phyloP scores from a whole-genome alignment of 2,113 vertebrate genomes.

The Megalops atlanticus region DNA sequence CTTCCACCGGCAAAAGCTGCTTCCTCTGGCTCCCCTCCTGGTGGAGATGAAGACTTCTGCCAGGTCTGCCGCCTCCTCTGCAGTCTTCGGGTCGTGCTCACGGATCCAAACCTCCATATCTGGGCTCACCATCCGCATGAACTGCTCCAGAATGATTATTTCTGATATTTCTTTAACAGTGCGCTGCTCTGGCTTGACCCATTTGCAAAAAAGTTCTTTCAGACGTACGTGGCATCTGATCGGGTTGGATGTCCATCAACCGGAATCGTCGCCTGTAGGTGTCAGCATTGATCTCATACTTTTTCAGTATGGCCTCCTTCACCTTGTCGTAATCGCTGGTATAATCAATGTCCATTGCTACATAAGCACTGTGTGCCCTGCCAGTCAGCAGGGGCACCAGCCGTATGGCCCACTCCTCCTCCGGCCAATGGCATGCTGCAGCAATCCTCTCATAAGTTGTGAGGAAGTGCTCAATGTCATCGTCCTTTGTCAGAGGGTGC shows the following conservation, averaged over 20 bases:
- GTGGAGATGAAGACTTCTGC: not conserved
- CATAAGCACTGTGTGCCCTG: not conserved
- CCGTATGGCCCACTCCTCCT: not conserved
- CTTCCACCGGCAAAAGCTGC: too few relatives aligned
- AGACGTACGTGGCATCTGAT: not conserved
- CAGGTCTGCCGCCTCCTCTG: not conserved
- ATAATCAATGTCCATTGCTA: too few relatives aligned
- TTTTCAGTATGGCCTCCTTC: too few relatives aligned
- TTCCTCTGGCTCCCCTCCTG: not conserved
- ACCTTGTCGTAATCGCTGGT: too few relatives aligned
- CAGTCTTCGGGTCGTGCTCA: conserved; percentile 11
- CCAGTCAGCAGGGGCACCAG: conserved; percentile 17
- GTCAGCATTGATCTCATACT: too few relatives aligned
- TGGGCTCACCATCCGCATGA: not conserved
- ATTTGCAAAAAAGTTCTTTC: not conserved
- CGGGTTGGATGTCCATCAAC: not conserved
- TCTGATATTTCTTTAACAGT: not conserved
- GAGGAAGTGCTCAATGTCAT: too few relatives aligned
- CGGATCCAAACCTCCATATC: conserved; percentile 7
- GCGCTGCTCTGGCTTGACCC: not conserved
- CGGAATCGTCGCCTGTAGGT: not conserved
- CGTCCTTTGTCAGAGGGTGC: too few relatives aligned
- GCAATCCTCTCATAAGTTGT: too few relatives aligned
- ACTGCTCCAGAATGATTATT: conserved; percentile 9
- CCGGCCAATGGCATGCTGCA: not conserved